Percentiles rank a stretch among this genome's conserved stretches.
Evolutionary conservation across 2,888 invertebrate genomes (phyloP).

Genomic region (Latrodectus elegans): DNA sequence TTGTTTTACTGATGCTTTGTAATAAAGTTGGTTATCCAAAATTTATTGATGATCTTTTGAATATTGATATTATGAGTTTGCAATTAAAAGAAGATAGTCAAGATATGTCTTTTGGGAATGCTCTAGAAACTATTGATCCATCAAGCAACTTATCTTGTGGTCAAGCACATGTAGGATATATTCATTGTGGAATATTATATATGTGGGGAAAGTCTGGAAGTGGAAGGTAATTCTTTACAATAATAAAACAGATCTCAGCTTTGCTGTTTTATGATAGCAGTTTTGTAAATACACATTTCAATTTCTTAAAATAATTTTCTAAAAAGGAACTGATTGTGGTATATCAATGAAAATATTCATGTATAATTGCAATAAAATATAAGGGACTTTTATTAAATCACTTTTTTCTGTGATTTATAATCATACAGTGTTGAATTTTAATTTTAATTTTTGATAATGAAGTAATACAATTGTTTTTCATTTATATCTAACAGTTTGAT

Average conservation of each 20-base stretch:
- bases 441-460: too few species aligned
- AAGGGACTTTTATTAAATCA: too few species aligned
- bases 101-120: neutral
- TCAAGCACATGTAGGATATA: slow-evolving; percentile 80
- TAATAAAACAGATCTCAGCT: neutral
- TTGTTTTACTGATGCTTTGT: slow-evolving; percentile 73
- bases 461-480: too few species aligned
- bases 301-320: too few species aligned
- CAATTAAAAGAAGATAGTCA: neutral
- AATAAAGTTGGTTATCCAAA: slow-evolving; percentile 70
- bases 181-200: slow-evolving; percentile 80
- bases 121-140: neutral
- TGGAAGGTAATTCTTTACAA: slow-evolving; percentile 72
- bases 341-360: too few species aligned
- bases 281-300: neutral
- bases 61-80: slow-evolving; percentile 2
- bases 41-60: slow-evolving; percentile 44
- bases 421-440: too few species aligned
- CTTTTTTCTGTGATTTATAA: too few species aligned
- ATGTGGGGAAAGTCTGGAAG: slow-evolving; percentile 79
- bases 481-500: too few species aligned
- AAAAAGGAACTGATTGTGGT: too few species aligned
- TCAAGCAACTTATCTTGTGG: slow-evolving; percentile 78
- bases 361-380: too few species aligned
- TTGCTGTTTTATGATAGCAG: neutral